These are phyloP conservation scores for Atherinomorus stipes DNA, from an alignment of 2,113 vertebrate genomes.

Conservation along the genomic window DNA sequence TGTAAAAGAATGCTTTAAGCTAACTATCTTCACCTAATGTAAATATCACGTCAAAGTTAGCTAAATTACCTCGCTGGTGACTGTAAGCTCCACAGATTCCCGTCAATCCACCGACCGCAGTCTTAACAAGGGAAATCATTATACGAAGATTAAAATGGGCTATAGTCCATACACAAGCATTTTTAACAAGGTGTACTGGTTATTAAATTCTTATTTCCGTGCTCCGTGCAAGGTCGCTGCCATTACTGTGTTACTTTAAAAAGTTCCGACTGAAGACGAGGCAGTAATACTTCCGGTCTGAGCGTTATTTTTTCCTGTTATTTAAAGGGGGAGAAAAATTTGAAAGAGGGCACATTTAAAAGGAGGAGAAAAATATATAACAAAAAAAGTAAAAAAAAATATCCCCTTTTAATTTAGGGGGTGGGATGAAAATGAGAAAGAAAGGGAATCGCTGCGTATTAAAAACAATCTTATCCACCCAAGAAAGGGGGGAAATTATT, in stretches of 20 bases:
- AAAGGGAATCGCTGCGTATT: too few relatives aligned
- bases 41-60: neutral
- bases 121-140: conserved; percentile 74
- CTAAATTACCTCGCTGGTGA: conserved; percentile 70
- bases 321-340: too few relatives aligned
- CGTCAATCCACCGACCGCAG: conserved; percentile 55
- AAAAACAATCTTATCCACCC: too few relatives aligned
- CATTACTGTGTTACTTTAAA: neutral
- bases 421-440: too few relatives aligned
- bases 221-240: conserved; percentile 72
- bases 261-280: neutral
- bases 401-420: too few relatives aligned
- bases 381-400: too few relatives aligned
- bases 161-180: neutral
- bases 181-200: neutral
- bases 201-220: neutral
- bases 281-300: conserved; percentile 53
- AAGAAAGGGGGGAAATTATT: too few relatives aligned
- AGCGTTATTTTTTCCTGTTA: conserved; percentile 7
- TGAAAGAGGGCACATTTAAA: too few relatives aligned
- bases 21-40: neutral
- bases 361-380: too few relatives aligned
- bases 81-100: conserved; percentile 31
- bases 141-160: neutral
- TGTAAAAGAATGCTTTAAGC: neutral